These are phyloP conservation scores for Acanthosepion esculentum DNA, from an alignment of 2,888 invertebrate species.

Conservation along the genomic window DNA sequence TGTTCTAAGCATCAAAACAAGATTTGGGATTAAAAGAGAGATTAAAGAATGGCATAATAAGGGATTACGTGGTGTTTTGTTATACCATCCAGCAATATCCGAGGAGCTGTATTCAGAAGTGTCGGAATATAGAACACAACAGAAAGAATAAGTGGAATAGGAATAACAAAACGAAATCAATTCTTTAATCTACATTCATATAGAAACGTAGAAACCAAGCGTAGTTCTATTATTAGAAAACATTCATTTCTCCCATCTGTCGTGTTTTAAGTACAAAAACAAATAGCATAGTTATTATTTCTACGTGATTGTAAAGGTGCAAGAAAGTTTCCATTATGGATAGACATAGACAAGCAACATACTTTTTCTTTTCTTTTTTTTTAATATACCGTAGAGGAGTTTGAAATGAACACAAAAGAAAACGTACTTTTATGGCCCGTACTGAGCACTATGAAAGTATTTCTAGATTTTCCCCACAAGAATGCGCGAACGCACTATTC, in stretches of 20 bases:
- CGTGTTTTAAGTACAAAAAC: neutral
- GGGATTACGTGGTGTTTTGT: neutral
- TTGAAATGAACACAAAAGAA: no score
- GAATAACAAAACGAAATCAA: neutral
- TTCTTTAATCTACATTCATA: neutral
- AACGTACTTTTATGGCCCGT: no score
- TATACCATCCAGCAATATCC: neutral
- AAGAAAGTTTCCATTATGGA: neutral
- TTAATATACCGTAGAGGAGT: no score
- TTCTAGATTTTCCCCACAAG: no score
- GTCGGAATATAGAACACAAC: neutral
- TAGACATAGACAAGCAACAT: neutral
- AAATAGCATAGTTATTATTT: neutral
- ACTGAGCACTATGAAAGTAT: no score
- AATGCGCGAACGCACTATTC: no score
- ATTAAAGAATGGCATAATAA: neutral
- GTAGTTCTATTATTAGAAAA: neutral
- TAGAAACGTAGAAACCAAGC: neutral
- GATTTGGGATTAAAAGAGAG: neutral
- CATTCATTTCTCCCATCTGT: neutral
- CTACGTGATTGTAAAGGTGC: neutral
- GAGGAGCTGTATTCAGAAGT: neutral
- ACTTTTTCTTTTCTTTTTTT: no score
- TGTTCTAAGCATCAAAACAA: neutral
- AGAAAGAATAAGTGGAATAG: neutral